Conservation (phyloP, 2,797 vertebrate genomes). For the Epinephelus coioides region DNA sequence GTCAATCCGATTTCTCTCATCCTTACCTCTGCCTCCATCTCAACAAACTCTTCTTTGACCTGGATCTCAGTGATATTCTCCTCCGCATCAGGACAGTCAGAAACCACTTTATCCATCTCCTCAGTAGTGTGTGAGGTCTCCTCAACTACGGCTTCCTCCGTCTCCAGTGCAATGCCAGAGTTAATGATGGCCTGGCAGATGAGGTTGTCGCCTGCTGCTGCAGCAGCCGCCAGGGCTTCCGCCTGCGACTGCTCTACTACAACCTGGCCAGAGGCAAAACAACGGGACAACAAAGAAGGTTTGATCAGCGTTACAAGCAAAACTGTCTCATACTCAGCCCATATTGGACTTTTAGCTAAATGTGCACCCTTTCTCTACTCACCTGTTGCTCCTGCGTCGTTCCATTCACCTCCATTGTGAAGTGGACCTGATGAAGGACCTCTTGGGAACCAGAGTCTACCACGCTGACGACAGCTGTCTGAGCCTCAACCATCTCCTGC, state of each 20-base stretch:
- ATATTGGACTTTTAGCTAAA: neutral
- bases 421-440: conserved; percentile 92
- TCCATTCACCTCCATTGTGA: conserved; percentile 91
- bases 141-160: conserved; percentile 78
- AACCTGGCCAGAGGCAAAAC: conserved; percentile 62
- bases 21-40: conserved; percentile 73
- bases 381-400: conserved; percentile 85
- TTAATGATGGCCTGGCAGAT: conserved; percentile 97
- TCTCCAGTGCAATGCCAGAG: conserved; percentile 91
- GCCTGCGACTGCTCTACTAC: conserved; percentile 84
- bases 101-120: conserved; percentile 70
- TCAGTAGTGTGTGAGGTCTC: conserved; percentile 48
- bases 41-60: conserved; percentile 85
- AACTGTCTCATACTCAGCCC: neutral
- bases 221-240: conserved; percentile 83
- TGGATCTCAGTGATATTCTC: conserved; percentile 82
- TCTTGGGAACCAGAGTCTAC: conserved; percentile 91
- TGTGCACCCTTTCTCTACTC: neutral
- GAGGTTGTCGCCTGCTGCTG: conserved; percentile 88
- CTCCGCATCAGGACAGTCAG: conserved; percentile 70
- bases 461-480: conserved; percentile 90
- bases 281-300: neutral
- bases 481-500: conserved; percentile 73
- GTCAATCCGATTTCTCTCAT: neutral
- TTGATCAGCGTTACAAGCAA: neutral